Base-by-base conservation (phyloP, 1,140 invertebrate species). In the Chlorops oryzae region DNA sequence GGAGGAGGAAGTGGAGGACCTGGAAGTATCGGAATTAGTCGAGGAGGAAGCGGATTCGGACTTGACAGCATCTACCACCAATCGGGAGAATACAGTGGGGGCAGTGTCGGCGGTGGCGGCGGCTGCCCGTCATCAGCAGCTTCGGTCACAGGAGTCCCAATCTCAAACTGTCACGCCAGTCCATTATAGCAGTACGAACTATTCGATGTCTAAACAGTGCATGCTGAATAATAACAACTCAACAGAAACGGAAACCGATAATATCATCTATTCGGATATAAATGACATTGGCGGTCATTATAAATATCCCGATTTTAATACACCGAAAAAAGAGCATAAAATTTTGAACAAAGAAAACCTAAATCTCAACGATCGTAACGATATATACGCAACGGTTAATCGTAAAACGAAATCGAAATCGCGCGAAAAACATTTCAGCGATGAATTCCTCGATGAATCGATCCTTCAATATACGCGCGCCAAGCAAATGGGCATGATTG, bases 191-290 rank as follows among this genome's bases (percentile, higher is more conserved):
- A 72, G 61, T 72, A 72, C 70, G 54, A 71, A 54, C 54, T 72
- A 69, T 72, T 72, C 65, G 70, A 72, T 70, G 70, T 72, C 70
- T 72, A 72, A 72, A 52, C 67, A 70, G 58, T 66, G 61, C 56
- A 68, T 70, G 63, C 57, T 70, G 18, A 70, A 70, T 51, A 70
- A 65, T 52, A 68, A 61, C 51, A 68, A 66, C 57, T 70, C 65
- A 37, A 69, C 67, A 18, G 63, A 70, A 63, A 66, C 69, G 20
- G 69, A 72, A 52, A 66, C 63, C 32, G 70, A 72, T 51, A 70
- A 72, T 57, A 72, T 72, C 43, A 72, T 72, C 41, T 72, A 72
- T 54, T 61, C 63, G 25, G 70, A 72, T 47, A 72, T 72, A 25
- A 72, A 72, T 47, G 70, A 72, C 49, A 62, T 72, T 49, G 55